These are phyloP conservation scores for Cyprinodon brontotheroides DNA, from an alignment of 2,113 vertebrate genomes.

Conservation along the genomic window DNA sequence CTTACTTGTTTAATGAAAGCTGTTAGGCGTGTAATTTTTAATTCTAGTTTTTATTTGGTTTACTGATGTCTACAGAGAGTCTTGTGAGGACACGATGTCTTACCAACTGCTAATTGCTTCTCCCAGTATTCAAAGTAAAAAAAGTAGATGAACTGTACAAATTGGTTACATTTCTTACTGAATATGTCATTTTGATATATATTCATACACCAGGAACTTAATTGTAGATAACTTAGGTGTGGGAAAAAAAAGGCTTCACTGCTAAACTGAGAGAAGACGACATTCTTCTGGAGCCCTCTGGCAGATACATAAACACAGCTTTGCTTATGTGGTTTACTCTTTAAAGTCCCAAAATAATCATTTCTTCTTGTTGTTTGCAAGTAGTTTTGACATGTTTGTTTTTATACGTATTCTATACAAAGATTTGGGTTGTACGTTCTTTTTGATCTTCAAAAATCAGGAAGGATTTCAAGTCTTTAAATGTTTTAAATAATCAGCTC, in stretches of 20 bases:
- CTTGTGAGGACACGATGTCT: too few species aligned
- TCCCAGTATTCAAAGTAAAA: background rate
- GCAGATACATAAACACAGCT: slow-evolving; percentile 59
- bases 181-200: slow-evolving; percentile 21
- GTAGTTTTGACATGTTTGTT: slow-evolving; percentile 14
- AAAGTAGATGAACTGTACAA: background rate
- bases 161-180: slow-evolving; percentile 8
- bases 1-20: background rate
- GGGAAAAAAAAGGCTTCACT: slow-evolving; percentile 35
- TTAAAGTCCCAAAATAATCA: slow-evolving; percentile 51
- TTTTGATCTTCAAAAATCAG: background rate
- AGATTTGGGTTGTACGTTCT: background rate
- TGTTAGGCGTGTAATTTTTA: background rate
- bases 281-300: slow-evolving; percentile 17
- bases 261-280: background rate
- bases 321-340: slow-evolving; percentile 46
- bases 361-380: slow-evolving; percentile 15
- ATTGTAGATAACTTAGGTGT: slow-evolving; percentile 18
- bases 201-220: slow-evolving; percentile 25
- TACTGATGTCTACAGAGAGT: background rate
- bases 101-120: background rate
- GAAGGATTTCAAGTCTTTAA: background rate
- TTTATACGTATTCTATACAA: background rate
- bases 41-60: background rate
- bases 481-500: too few species aligned